Conservation (phyloP, 1,140 invertebrate species). For the Fopius arisanus region DNA sequence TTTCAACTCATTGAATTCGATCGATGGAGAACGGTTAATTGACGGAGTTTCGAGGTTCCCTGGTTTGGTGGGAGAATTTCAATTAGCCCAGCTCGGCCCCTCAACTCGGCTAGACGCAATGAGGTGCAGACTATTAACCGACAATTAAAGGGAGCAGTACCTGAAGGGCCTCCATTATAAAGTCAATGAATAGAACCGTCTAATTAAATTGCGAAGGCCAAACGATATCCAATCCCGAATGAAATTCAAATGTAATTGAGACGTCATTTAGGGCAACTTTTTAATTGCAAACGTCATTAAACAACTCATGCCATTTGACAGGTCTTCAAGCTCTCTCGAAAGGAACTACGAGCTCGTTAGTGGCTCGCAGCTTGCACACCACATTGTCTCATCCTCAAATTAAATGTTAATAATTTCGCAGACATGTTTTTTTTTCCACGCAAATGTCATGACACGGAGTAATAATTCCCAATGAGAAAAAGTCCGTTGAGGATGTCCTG, state of each 20-base stretch:
- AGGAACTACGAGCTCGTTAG: conserved; percentile 27
- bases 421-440: not conserved
- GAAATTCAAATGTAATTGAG: conserved; percentile 37
- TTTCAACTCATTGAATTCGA: too few species aligned
- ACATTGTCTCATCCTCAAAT: conserved; percentile 14
- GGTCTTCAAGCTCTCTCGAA: not conserved
- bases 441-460: not conserved
- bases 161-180: too few species aligned
- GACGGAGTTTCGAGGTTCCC: conserved; percentile 19
- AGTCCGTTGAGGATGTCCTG: conserved; percentile 22
- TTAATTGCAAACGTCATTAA: not conserved
- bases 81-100: conserved; percentile 37
- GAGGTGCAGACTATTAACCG: conserved; percentile 16
- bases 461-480: not conserved
- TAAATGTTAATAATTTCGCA: conserved; percentile 4
- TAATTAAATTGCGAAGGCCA: not conserved
- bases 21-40: conserved; percentile 23
- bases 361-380: conserved; percentile 28
- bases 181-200: too few species aligned
- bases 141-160: not conserved
- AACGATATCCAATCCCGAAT: not conserved
- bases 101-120: conserved; percentile 4
- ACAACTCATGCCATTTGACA: not conserved
- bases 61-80: conserved; percentile 45
- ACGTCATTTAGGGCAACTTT: conserved; percentile 33